phyloP scores from a whole-genome alignment of 1,140 invertebrate genomes.

The Drosophila grimshawi region DNA sequence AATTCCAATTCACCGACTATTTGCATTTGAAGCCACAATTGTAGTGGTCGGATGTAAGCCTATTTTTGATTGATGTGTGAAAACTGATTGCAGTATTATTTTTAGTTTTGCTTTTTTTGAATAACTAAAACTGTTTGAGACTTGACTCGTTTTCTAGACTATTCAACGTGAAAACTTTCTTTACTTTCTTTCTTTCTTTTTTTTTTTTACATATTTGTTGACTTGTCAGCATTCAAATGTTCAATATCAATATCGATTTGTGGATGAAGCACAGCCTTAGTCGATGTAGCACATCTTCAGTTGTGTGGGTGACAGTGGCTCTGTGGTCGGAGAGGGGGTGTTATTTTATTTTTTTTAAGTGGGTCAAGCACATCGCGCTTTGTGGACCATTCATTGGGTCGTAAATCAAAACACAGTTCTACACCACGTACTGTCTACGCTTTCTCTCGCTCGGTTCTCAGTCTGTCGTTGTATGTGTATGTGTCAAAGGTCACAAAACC shows the following conservation, averaged over 20 bases:
- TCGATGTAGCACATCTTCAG: background rate
- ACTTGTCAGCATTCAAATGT: background rate
- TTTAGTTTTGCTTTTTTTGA: too few species aligned
- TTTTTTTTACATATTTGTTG: background rate
- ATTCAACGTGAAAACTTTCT: too few species aligned
- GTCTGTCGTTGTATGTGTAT: conserved; percentile 23
- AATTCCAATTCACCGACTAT: too few species aligned
- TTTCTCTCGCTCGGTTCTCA: background rate
- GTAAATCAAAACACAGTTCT: conserved; percentile 61
- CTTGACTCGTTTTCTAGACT: too few species aligned
- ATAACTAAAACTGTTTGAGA: too few species aligned
- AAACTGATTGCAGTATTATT: too few species aligned
- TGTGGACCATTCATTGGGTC: conserved; percentile 31
- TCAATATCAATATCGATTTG: too few species aligned
- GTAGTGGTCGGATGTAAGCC: too few species aligned
- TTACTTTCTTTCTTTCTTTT: too few species aligned
- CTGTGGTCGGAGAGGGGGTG: too few species aligned
- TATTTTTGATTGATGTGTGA: too few species aligned
- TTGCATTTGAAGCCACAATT: too few species aligned
- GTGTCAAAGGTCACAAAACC: conserved; percentile 63
- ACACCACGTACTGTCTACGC: conserved; percentile 24
- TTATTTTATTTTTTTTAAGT: conserved; percentile 3
- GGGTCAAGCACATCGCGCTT: conserved; percentile 39
- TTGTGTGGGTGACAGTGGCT: background rate
- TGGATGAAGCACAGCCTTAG: background rate